phyloP scores from a whole-genome alignment of 2,888 invertebrate genomes.

The Drosophila acutilabella region DNA sequence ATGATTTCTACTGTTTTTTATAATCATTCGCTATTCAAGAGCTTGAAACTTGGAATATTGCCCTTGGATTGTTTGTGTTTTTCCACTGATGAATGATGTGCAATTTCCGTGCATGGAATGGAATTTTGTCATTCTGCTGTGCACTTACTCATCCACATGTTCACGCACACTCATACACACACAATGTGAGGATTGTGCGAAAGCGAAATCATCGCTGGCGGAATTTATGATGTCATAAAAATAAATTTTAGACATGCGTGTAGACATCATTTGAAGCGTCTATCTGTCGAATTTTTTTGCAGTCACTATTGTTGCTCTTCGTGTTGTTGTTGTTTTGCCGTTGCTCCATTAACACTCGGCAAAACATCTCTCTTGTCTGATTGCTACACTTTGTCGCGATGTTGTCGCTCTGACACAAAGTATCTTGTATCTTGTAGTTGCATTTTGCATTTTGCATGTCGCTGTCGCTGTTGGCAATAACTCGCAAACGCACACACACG shows the following conservation, averaged over 20 bases:
- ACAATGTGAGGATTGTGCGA: conserved; percentile 14
- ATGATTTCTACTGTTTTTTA: background rate
- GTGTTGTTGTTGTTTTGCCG: conserved; percentile 14
- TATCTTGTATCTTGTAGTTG: conserved; percentile 63
- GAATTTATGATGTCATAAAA: conserved; percentile 81
- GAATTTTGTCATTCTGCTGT: conserved; percentile 51
- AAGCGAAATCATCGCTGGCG: conserved; percentile 50
- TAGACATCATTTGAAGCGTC: conserved; percentile 59
- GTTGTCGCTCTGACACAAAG: conserved; percentile 69
- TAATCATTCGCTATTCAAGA: background rate
- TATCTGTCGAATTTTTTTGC: conserved; percentile 47
- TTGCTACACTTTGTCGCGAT: conserved; percentile 71
- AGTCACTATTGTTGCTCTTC: conserved; percentile 7
- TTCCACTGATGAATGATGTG: conserved; percentile 61
- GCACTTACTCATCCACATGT: conserved; percentile 19
- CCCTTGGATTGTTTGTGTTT: conserved; percentile 22
- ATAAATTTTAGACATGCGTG: conserved; percentile 73
- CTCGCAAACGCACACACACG: conserved; percentile 13
- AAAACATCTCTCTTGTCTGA: conserved; percentile 66
- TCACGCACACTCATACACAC: conserved; percentile 3
- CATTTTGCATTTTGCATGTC: conserved; percentile 59
- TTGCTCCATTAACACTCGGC: conserved; percentile 56
- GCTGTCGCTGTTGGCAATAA: conserved; percentile 38
- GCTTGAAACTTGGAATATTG: conserved; percentile 1
- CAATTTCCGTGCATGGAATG: conserved; percentile 44